Percentiles rank a stretch among this genome's conserved stretches.
Evolutionary conservation across 1,140 invertebrate genomes (phyloP).

Genomic region (Limonius californicus): DNA sequence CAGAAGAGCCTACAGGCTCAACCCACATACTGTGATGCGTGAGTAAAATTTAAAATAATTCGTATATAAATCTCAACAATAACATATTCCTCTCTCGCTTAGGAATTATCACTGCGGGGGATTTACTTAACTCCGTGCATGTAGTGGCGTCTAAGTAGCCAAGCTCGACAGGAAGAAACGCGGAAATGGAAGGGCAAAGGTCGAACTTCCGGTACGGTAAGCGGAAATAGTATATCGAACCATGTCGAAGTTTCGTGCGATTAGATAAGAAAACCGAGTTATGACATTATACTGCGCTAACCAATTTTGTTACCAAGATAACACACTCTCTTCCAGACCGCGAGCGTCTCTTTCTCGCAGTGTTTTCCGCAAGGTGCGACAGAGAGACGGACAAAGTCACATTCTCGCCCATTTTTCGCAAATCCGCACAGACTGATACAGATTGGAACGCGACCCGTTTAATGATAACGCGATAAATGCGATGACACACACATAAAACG

Average conservation of each 20-base stretch:
- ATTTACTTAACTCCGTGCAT: neutral
- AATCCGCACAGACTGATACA: neutral
- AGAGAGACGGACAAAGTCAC: neutral
- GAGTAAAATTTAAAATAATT: too few species aligned
- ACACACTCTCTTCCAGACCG: neutral
- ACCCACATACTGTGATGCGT: too few species aligned
- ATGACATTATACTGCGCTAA: constrained; percentile 3
- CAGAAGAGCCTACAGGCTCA: too few species aligned
- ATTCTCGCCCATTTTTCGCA: neutral
- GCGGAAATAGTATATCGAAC: constrained; percentile 9
- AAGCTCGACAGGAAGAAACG: neutral
- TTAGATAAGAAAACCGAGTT: constrained; percentile 6
- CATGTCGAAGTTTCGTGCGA: neutral
- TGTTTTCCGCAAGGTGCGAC: neutral
- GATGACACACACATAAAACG: neutral
- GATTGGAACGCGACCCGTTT: neutral
- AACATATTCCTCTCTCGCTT: too few species aligned
- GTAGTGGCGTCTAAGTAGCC: neutral
- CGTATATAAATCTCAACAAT: too few species aligned
- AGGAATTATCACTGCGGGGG: too few species aligned
- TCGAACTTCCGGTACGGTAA: constrained; percentile 3
- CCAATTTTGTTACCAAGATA: constrained; percentile 2
- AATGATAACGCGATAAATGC: constrained; percentile 3
- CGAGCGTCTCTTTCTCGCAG: neutral
- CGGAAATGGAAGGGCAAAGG: constrained; percentile 8